Percentiles rank a stretch among this genome's conserved stretches.
Evolutionary conservation across 1,140 invertebrate species (phyloP).

Genomic region (Apis laboriosa): DNA sequence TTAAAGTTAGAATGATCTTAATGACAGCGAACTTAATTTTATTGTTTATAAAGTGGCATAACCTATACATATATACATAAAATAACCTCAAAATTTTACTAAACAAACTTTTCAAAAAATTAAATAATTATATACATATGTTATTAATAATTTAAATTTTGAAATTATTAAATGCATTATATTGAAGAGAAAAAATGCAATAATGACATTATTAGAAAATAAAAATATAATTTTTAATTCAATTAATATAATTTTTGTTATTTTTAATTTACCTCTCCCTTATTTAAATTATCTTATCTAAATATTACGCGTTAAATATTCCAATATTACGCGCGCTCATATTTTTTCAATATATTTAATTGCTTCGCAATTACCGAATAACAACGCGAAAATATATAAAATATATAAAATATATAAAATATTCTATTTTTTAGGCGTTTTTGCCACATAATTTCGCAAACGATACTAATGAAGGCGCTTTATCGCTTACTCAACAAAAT

Average conservation of each 20-base stretch:
- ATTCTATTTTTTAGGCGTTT: constrained; percentile 83
- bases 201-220: neutral
- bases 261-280: neutral
- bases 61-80: constrained; percentile 53
- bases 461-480: constrained; percentile 87
- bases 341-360: neutral
- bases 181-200: neutral
- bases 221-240: neutral
- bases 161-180: neutral
- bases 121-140: no score
- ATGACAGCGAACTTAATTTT: neutral
- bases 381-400: no score
- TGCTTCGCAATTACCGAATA: no score
- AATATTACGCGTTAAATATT: neutral
- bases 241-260: neutral
- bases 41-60: constrained; percentile 43
- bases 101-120: neutral
- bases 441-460: constrained; percentile 86
- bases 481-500: constrained; percentile 88
- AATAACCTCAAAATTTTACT: constrained; percentile 53
- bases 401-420: no score
- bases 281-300: neutral
- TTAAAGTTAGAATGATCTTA: neutral
- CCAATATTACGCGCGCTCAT: no score
- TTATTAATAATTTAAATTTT: neutral